A percentile compares a stretch with the other conserved stretches of the same genome.
phyloP scores from a whole-genome alignment of 2,888 invertebrate genomes.

The Tuta absoluta region DNA sequence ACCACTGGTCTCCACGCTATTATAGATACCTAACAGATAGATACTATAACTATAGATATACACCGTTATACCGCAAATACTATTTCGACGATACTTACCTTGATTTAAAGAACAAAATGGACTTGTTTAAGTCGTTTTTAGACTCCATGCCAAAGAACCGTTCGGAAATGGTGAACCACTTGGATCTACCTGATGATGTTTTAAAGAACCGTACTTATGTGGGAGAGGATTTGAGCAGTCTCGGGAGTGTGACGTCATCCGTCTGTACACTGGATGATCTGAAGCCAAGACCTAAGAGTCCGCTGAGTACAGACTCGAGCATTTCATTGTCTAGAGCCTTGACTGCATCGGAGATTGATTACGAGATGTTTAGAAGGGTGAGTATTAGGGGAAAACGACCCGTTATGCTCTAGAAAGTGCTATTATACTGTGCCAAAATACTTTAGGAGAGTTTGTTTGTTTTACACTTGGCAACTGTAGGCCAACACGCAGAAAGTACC shows the following conservation, averaged over 20 bases:
- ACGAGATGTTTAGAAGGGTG: conserved; percentile 59
- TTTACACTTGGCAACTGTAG: too few species aligned
- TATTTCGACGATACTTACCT: conserved; percentile 15
- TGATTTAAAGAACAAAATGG: conserved; percentile 42
- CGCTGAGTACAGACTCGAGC: conserved; percentile 60
- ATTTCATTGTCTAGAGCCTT: conserved; percentile 66
- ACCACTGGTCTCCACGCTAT: conserved; percentile 13
- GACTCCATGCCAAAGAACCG: conserved; percentile 63
- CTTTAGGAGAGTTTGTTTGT: too few species aligned
- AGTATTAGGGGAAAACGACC: conserved; percentile 35
- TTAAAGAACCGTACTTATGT: conserved; percentile 27
- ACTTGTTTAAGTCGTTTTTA: conserved; percentile 60
- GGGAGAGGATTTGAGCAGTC: conserved; percentile 44
- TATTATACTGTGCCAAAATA: too few species aligned
- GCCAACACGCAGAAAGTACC: too few species aligned
- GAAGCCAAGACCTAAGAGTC: conserved; percentile 30
- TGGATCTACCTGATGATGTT: conserved; percentile 62
- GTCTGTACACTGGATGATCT: conserved; percentile 45
- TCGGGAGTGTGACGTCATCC: conserved; percentile 48
- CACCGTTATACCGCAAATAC: conserved; percentile 1
- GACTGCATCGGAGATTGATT: conserved; percentile 74
- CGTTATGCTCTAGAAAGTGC: too few species aligned
- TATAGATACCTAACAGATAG: conserved; percentile 12
- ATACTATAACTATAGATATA: conserved; percentile 15
- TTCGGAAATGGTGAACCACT: conserved; percentile 59